Conservation (phyloP, 2,797 vertebrate species). For the Orestias chungarensis region DNA sequence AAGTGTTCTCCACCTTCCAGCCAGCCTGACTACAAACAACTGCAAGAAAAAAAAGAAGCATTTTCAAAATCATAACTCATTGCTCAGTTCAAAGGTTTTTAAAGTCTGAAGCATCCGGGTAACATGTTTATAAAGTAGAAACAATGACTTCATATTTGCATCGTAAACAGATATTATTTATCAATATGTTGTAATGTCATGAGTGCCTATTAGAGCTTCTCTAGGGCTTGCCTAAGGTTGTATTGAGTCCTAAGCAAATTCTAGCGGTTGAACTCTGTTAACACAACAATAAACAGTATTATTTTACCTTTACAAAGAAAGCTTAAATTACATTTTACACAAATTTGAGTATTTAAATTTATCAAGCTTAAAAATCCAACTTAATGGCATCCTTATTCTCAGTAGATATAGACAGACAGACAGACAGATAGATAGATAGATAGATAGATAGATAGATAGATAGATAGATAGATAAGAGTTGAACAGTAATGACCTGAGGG, state of each 20-base stretch:
- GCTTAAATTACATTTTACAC: background rate
- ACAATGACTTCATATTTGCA: background rate
- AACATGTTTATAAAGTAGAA: background rate
- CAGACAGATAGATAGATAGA: too few relatives aligned
- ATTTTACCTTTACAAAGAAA: background rate
- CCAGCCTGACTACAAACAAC: background rate
- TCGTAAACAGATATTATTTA: background rate
- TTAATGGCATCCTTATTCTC: background rate
- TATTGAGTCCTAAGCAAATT: background rate
- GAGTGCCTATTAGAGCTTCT: background rate
- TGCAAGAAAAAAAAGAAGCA: slow-evolving; percentile 2
- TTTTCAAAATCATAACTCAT: background rate
- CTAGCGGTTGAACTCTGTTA: background rate
- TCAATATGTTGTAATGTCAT: background rate
- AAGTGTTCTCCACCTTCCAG: background rate
- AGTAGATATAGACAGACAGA: too few relatives aligned
- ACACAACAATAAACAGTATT: background rate
- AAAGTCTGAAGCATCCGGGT: background rate
- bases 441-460: too few relatives aligned
- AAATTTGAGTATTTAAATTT: background rate
- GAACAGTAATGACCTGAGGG: too few relatives aligned
- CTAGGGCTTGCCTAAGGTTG: background rate
- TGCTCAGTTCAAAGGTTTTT: background rate
- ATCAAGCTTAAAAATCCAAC: background rate
- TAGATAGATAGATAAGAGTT: too few relatives aligned